Percentiles rank a stretch among this genome's conserved stretches.
phyloP scores from a whole-genome alignment of 2,888 invertebrate genomes.

The Eulithis testata region DNA sequence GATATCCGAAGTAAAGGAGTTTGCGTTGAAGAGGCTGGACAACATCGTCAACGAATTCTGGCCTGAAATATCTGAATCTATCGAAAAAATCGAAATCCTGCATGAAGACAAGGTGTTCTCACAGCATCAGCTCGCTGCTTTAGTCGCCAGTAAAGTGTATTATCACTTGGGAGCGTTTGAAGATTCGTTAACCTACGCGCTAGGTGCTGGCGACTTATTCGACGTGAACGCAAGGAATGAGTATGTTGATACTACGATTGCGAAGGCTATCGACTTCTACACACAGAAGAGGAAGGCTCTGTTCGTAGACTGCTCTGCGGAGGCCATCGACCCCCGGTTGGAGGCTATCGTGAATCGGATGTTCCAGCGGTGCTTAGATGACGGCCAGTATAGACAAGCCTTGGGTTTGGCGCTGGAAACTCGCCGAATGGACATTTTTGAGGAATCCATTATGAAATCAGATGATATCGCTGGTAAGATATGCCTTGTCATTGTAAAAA shows the following conservation, averaged over 20 bases:
- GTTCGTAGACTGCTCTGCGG: constrained; percentile 87
- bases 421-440: constrained; percentile 98
- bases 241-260: constrained; percentile 98
- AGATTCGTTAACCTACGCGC: constrained; percentile 98
- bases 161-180: constrained; percentile 99
- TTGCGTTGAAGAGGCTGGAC: constrained; percentile 96
- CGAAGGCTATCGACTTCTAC: constrained; percentile 98
- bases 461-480: constrained; percentile 90
- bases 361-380: constrained; percentile 98
- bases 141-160: constrained; percentile 99
- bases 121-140: constrained; percentile 96
- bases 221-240: constrained; percentile 97
- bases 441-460: constrained; percentile 94
- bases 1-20: constrained; percentile 96
- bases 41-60: constrained; percentile 98
- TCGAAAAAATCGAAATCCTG: constrained; percentile 98
- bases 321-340: constrained; percentile 91
- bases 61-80: constrained; percentile 99
- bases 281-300: constrained; percentile 93
- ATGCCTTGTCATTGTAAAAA: constrained; percentile 15
- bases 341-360: constrained; percentile 98
- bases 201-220: constrained; percentile 97
- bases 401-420: constrained; percentile 98
- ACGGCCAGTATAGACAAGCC: constrained; percentile 97
- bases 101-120: constrained; percentile 96